Conservation (phyloP, 53 echinoderm and acorn worm genomes). For the Luidia sarsii region DNA sequence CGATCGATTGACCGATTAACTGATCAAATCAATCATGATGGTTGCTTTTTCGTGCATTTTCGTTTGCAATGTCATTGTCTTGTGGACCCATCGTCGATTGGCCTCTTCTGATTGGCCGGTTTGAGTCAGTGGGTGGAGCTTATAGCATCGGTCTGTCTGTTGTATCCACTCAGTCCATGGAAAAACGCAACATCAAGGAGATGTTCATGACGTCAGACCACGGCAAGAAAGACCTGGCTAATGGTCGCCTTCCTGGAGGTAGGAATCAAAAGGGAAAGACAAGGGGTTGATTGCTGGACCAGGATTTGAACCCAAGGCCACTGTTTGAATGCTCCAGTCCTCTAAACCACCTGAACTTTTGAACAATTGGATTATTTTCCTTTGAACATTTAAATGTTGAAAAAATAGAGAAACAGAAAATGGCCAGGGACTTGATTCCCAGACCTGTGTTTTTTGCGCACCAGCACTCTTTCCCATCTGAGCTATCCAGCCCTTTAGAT, state of each 20-base stretch:
- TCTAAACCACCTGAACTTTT: neutral
- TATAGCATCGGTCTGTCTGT: too few species aligned
- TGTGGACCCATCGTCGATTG: too few species aligned
- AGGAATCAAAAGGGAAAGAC: constrained; percentile 21
- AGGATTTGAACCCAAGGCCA: neutral
- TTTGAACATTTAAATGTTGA: neutral
- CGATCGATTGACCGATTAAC: too few species aligned
- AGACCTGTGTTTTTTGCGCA: too few species aligned
- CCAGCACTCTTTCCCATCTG: too few species aligned
- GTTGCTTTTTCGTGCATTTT: too few species aligned
- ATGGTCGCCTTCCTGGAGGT: constrained; percentile 77
- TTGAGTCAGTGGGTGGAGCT: too few species aligned
- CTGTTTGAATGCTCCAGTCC: neutral
- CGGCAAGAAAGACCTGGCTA: constrained; percentile 41
- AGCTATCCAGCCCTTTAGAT: too few species aligned
- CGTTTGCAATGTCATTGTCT: too few species aligned
- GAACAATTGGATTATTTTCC: neutral
- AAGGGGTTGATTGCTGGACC: neutral
- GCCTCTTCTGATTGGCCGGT: too few species aligned
- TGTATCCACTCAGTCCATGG: constrained; percentile 80
- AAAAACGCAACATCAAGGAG: constrained; percentile 71
- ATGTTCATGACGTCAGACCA: constrained; percentile 84
- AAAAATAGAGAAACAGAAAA: neutral
- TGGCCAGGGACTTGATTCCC: too few species aligned
- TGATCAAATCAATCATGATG: too few species aligned